phyloP scores from a whole-genome alignment of 2,888 invertebrate genomes.

The Bombyx huttoni region DNA sequence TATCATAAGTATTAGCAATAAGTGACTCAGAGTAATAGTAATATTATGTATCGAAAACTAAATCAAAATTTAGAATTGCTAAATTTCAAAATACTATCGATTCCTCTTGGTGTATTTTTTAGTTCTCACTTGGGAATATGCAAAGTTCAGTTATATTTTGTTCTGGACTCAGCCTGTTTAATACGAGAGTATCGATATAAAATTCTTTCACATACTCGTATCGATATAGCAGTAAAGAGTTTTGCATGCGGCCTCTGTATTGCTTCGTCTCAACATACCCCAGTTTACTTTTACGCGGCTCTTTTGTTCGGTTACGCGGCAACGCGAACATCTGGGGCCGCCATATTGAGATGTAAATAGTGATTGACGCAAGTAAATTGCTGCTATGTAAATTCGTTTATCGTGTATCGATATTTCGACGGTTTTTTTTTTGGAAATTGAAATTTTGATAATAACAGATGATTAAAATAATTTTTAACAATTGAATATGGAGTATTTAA shows the following conservation, averaged over 20 bases:
- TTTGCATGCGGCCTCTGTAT: slow-evolving; percentile 24
- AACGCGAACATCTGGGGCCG: slow-evolving; percentile 16
- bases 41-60: too few species aligned
- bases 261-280: slow-evolving; percentile 10
- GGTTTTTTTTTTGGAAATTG: neutral
- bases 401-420: slow-evolving; percentile 1
- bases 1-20: too few species aligned
- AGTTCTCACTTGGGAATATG: too few species aligned
- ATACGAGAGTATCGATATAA: neutral
- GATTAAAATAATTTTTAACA: neutral
- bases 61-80: too few species aligned
- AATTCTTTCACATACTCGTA: neutral
- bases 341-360: slow-evolving; percentile 7
- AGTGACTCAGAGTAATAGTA: too few species aligned
- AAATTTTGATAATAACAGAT: slow-evolving; percentile 2
- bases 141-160: too few species aligned
- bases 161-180: too few species aligned
- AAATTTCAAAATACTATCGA: too few species aligned
- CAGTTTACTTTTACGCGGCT: slow-evolving; percentile 20
- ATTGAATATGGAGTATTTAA: too few species aligned
- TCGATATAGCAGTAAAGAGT: slow-evolving; percentile 6
- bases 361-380: slow-evolving; percentile 4
- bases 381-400: slow-evolving; percentile 2
- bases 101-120: too few species aligned
- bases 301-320: slow-evolving; percentile 18